Conservation (phyloP, 2,797 vertebrate species). For the Amblyraja radiata region DNA sequence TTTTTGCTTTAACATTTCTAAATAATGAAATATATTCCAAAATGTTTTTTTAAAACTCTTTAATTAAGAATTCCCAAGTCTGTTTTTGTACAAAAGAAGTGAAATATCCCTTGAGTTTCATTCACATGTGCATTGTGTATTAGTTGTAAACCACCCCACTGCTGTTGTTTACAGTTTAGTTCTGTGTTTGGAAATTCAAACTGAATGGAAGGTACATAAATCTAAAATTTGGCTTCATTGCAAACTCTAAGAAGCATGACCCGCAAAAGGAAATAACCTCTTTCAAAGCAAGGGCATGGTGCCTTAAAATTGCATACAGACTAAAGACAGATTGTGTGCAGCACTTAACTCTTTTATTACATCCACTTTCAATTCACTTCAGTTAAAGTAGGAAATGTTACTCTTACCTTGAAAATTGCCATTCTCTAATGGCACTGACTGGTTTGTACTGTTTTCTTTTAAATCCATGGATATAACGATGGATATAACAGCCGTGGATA, state of each 20-base stretch:
- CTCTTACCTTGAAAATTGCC: neutral
- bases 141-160: slow-evolving; percentile 35
- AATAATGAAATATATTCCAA: neutral
- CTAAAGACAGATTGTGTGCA: neutral
- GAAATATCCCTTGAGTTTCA: slow-evolving; percentile 21
- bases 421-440: neutral
- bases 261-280: slow-evolving; percentile 37
- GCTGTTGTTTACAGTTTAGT: slow-evolving; percentile 33
- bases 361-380: slow-evolving; percentile 14
- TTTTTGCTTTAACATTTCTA: neutral
- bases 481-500: no score
- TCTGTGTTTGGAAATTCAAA: slow-evolving; percentile 36
- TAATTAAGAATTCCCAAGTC: neutral
- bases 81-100: neutral
- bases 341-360: slow-evolving; percentile 24
- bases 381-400: neutral
- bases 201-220: slow-evolving; percentile 33
- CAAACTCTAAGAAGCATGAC: slow-evolving; percentile 33
- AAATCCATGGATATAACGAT: no score
- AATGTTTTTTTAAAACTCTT: neutral
- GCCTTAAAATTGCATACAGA: slow-evolving; percentile 26
- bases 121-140: slow-evolving; percentile 7
- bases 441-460: neutral
- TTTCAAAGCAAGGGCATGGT: slow-evolving; percentile 14
- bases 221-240: slow-evolving; percentile 25